Percentiles rank a stretch among this genome's conserved stretches.
Conservation (phyloP, 2,888 invertebrate genomes). For the Tetranychus truncatus region DNA sequence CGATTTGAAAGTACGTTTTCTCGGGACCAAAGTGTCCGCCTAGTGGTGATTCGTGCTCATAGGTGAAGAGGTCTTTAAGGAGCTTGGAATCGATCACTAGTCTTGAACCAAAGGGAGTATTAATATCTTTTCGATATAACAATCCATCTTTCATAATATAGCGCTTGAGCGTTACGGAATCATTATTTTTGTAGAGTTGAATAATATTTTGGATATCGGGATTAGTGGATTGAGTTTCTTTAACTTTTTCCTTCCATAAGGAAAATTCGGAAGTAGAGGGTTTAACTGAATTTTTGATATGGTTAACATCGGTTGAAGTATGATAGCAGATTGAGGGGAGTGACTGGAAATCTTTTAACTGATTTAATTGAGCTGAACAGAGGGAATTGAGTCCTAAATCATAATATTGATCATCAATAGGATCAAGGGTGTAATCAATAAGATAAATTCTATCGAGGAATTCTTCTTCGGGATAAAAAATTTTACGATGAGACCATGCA, state of each 20-base stretch:
- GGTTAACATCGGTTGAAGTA: neutral
- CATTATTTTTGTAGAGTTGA: neutral
- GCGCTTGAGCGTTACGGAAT: neutral
- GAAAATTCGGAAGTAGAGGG: neutral
- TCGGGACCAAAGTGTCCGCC: neutral
- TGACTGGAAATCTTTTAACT: neutral
- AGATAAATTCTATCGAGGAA: neutral
- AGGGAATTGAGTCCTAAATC: neutral
- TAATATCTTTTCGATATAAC: neutral
- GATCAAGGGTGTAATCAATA: neutral
- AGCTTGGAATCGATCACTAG: neutral
- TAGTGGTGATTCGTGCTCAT: neutral
- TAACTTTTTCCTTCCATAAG: neutral
- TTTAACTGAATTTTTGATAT: neutral
- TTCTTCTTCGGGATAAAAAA: neutral
- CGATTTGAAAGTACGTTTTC: neutral
- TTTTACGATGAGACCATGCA: neutral
- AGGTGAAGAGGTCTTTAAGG: neutral
- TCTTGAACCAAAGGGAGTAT: neutral
- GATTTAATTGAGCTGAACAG: neutral
- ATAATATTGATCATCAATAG: neutral
- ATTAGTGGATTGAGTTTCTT: neutral
- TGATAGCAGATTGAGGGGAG: neutral
- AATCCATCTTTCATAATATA: neutral
- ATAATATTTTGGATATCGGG: neutral